Base-by-base conservation (phyloP, 2,113 vertebrate genomes). In the Bos taurus region DNA sequence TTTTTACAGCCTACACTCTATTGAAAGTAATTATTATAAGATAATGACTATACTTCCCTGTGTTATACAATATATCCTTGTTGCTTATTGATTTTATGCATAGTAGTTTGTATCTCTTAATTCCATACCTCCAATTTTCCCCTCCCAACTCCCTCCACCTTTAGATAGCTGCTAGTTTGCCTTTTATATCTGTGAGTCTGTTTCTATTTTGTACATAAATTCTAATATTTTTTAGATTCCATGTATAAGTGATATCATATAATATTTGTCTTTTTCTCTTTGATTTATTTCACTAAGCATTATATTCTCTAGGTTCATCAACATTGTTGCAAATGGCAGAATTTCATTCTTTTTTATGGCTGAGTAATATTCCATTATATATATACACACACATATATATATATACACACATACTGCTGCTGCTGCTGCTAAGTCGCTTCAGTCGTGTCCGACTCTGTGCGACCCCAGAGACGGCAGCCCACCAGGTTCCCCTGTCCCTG, bases 331-430 rank as follows among this genome's bases (percentile, higher is more conserved):
- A 56, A 83, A 52, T 25, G 11, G 81, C 12, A 56, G 21, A 83
- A 83, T 83, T 56, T 83, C 81, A 83, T 14, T 40, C 40, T 36
- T 83, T 80, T 81, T 26, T 26, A 54, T 56, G 33, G 21, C 52
- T 56, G 21, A 83, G 50, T 56, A 56, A 26, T 56, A 83, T 56
- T 46, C 43, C 43, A 46, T 46, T 3, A 78, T 4, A 28, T 25
- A 25, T 25, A 26, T 23, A 16, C 2, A 28, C 0, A 80, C 7
- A 56, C 0, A 56, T 0, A 56, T 1, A 57, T 1, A 57, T 40
- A 40, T 40, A 40, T 4, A 40, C 40, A 40, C 40, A 40, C 40
- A 40, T 40, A 40, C 40, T 40, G 40, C 40, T 40, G 40, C 40
- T 40, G 40, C 40, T 40, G 40, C 40, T 40, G 40, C 40, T 40